Base-by-base conservation (phyloP, 2,888 invertebrate species). In the Macrophya alboannulata region DNA sequence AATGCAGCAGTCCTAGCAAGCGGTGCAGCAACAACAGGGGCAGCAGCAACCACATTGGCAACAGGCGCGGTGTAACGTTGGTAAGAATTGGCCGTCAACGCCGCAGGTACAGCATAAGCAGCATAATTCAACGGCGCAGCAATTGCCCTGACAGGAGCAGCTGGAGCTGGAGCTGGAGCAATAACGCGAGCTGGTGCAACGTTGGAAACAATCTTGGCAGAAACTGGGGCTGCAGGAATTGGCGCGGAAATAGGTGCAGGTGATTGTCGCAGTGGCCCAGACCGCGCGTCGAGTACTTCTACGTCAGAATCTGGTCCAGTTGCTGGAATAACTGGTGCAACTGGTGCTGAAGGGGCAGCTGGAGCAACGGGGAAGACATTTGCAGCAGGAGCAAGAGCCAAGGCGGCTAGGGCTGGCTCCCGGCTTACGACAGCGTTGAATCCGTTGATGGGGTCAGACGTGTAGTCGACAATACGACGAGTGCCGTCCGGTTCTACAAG, bases 351-450 rank as follows among this genome's bases (percentile, higher is more conserved):
- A 0, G 89, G 86, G 25, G 88, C 86, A 17, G 81, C 94, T 21
- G 94, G 92, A 1, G 86, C 87, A 0, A 87, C 87, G 5, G 92
- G 89, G 0, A 87, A 86, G n/a, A 88, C 83, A 4, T 86, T 86
- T 15, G 93, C 90, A 25, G 91, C 88, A 91, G 94, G 68, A 91
- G 94, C 31, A 92, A 94, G 86, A 90, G 94, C 90, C 92, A 93
- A 88, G 8, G 87, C 85, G 9, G 88, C 88, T 12, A 88, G 76
- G 0, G 89, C 89, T 9, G 91, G 91, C 85, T 93, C 92, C 0
- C 90, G 89, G 92, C 92, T 93, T 87, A 95, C 92, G 9, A 92
- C 89, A 9, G 93, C 93, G 86, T 93, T 92, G 85, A 93, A 93
- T 21, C 92, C 93, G 85, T 91, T 92, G 68, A 91, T 86, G 4